Evolutionary conservation across 1,140 invertebrate species (phyloP).

Genomic region (Drosophila takahashii): DNA sequence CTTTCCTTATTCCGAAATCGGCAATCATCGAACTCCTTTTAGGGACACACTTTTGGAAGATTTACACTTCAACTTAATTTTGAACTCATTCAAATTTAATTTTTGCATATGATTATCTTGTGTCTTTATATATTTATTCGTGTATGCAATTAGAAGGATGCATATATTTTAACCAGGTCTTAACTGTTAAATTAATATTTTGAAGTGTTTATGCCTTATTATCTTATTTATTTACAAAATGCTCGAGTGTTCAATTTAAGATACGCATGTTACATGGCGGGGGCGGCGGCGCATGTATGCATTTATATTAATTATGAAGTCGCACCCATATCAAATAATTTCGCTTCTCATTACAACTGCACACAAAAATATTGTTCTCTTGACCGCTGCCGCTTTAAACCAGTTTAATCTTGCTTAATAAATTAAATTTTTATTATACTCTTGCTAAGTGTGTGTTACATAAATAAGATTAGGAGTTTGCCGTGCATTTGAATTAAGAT

Average conservation of each 20-base stretch:
- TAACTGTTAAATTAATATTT: conserved; percentile 45
- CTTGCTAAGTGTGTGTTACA: conserved; percentile 41
- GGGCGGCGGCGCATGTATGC: conserved; percentile 35
- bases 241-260: conserved; percentile 40
- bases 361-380: conserved; percentile 57
- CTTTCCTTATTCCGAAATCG: conserved; percentile 8
- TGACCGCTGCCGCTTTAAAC: conserved; percentile 46
- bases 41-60: conserved; percentile 6
- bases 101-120: not conserved
- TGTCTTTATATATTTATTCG: conserved; percentile 9
- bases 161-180: conserved; percentile 16
- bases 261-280: conserved; percentile 20
- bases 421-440: conserved; percentile 45
- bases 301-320: conserved; percentile 53
- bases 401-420: conserved; percentile 55
- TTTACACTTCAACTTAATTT: conserved; percentile 19
- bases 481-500: conserved; percentile 10
- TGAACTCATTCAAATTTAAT: conserved; percentile 13
- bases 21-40: conserved; percentile 6
- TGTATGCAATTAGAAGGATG: conserved; percentile 22
- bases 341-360: conserved; percentile 41
- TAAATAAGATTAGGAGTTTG: conserved; percentile 37
- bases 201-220: conserved; percentile 40
- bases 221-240: conserved; percentile 41
- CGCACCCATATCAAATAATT: conserved; percentile 41